Percentiles rank a stretch among this genome's conserved stretches.
Evolutionary conservation across 2,888 invertebrate genomes (phyloP).

Genomic region (Melanotus villosus): DNA sequence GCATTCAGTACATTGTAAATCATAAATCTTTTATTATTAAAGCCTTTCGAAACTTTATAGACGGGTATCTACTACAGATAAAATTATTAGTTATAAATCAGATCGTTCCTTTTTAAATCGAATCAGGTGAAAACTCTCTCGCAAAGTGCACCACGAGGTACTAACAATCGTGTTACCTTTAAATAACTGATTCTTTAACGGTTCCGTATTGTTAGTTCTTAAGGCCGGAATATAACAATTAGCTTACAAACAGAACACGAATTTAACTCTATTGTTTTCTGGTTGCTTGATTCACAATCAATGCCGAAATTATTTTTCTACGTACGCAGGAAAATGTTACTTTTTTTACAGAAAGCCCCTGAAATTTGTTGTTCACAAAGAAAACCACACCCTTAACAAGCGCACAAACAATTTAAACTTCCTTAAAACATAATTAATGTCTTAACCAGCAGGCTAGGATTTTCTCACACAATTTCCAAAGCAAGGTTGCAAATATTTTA

Average conservation of each 20-base stretch:
- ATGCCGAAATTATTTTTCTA: too few relatives aligned
- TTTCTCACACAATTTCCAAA: too few relatives aligned
- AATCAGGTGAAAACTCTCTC: conserved; percentile 43
- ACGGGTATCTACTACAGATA: conserved; percentile 56
- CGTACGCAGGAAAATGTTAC: too few relatives aligned
- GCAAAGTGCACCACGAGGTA: conserved; percentile 31
- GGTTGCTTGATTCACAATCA: too few relatives aligned
- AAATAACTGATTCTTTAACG: conserved; percentile 35
- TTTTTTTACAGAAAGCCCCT: too few relatives aligned
- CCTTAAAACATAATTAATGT: too few relatives aligned
- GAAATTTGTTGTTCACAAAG: too few relatives aligned
- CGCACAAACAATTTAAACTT: too few relatives aligned
- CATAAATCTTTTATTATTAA: conserved; percentile 59
- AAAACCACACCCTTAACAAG: too few relatives aligned
- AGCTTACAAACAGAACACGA: not conserved
- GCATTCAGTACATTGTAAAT: conserved; percentile 56
- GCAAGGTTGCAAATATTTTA: too few relatives aligned
- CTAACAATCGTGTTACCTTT: conserved; percentile 19
- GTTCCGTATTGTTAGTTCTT: conserved; percentile 33
- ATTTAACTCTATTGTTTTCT: too few relatives aligned
- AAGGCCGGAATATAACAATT: conserved; percentile 10
- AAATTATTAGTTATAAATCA: conserved; percentile 63
- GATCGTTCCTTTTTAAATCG: conserved; percentile 55
- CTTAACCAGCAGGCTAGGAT: too few relatives aligned
- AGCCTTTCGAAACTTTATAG: conserved; percentile 59